These are phyloP conservation scores for Holcopasites calliopsidis DNA, from an alignment of 1,140 invertebrate species.

Conservation along the genomic window DNA sequence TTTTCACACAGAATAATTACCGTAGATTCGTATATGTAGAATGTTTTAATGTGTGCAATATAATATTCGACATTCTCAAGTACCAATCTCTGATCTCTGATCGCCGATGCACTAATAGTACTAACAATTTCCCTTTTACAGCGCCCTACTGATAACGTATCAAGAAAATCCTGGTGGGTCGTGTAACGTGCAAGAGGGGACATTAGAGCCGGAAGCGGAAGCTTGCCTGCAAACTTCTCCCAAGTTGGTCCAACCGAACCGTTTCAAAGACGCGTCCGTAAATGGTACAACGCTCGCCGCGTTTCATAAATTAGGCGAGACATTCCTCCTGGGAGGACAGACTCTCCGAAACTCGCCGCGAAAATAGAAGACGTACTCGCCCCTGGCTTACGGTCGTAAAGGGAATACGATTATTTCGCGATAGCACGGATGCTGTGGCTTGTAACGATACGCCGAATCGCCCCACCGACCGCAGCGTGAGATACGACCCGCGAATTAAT, in stretches of 20 bases:
- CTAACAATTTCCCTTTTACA: too few relatives aligned
- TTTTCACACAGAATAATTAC: too few relatives aligned
- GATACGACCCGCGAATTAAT: slow-evolving; percentile 45
- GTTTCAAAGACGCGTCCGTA: slow-evolving; percentile 38
- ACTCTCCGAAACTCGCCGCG: slow-evolving; percentile 49
- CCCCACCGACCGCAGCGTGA: slow-evolving; percentile 21
- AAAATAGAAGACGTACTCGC: slow-evolving; percentile 44
- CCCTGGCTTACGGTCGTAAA: slow-evolving; percentile 54
- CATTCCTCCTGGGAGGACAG: slow-evolving; percentile 55
- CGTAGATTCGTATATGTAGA: too few relatives aligned
- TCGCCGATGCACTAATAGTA: too few relatives aligned
- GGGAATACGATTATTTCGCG: slow-evolving; percentile 64
- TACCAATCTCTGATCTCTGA: too few relatives aligned
- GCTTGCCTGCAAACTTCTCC: slow-evolving; percentile 52
- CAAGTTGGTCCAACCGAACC: slow-evolving; percentile 19
- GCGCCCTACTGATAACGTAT: slow-evolving; percentile 44
- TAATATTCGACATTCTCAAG: too few relatives aligned
- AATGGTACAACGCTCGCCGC: slow-evolving; percentile 55
- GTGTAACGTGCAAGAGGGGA: not conserved
- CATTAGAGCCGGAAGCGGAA: not conserved
- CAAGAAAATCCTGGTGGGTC: slow-evolving; percentile 41
- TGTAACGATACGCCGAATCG: slow-evolving; percentile 48
- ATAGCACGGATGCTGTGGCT: slow-evolving; percentile 40
- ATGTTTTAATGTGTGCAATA: too few relatives aligned
- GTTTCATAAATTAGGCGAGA: slow-evolving; percentile 62